Evolutionary conservation across 1,140 invertebrate genomes (phyloP), one percentile per base, ranked within the genome.

Genomic region (Centruroides vittatus): DNA sequence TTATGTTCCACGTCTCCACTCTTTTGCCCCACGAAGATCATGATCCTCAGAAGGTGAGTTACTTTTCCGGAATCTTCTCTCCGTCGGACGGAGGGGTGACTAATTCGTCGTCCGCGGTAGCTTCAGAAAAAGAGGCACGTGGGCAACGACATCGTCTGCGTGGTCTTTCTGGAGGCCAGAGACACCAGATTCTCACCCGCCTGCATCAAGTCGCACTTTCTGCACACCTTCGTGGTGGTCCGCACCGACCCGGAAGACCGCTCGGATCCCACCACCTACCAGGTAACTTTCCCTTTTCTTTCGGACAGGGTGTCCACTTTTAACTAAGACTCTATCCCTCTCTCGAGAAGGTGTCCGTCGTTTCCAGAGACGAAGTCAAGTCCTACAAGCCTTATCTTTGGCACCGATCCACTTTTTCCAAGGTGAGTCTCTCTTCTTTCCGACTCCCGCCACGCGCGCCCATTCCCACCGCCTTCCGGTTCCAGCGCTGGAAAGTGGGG

Each of bases 1-100:
- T 95, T 46, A 94, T 94, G 84, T 93, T 94, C 73, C 91, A 95
- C 72, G 90, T 94, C 5, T 93, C 89, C 4, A 93, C 91, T 7
- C 84, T 94, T 81, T 78, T 95, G 61, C 91, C 90, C 35, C 93
- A 92, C 70, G 97, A 97, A 77, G 93, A 75, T 59, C 70, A 76
- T 62, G 76, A 78, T 67, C 72, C 74, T 8, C 76, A 77, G 65
- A 78, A 78, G 71, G 71, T 76, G 64, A 67, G 57, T 12, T n/a
- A 12, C 5, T 41, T 41, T 6, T 6, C 5, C 41, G 41, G 23
- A 23, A 23, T 23, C 2, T 23, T 23, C 11, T 11, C 12, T 6
- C 0, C 2, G 11, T 41, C 41, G 8, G 41, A 36, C 34, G 55
- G 7, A 35, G 6, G 5, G 6, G n/a, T 57, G 58, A 5, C 23